These are phyloP conservation scores for Hippoglossus stenolepis DNA, from an alignment of 2,113 vertebrate genomes.

Conservation along the genomic window DNA sequence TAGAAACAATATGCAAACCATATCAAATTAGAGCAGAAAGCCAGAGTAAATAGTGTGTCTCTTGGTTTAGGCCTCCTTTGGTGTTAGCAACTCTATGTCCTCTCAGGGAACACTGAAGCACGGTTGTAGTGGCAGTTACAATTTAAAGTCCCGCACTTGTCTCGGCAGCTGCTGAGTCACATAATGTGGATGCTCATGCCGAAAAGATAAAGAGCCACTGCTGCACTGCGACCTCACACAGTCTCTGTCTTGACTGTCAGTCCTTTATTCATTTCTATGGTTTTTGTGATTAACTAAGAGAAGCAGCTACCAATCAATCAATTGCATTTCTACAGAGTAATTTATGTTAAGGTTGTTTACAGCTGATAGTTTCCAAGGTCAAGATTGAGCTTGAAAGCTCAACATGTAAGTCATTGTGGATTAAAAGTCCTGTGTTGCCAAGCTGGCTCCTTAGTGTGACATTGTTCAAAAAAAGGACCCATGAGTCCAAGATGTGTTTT, in stretches of 20 bases:
- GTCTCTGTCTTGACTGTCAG: background rate
- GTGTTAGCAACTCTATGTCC: conserved; percentile 25
- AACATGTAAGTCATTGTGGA: background rate
- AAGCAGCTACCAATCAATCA: background rate
- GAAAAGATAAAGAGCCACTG: conserved; percentile 1
- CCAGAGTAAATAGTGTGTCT: conserved; percentile 39
- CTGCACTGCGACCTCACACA: background rate
- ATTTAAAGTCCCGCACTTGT: background rate
- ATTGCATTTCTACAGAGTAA: background rate
- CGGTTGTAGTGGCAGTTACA: background rate
- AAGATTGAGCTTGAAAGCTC: background rate
- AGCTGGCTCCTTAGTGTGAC: no score
- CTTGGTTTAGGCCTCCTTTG: conserved; percentile 68
- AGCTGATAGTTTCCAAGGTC: background rate
- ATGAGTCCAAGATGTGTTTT: no score
- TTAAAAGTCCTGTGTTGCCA: no score
- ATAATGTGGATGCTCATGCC: background rate
- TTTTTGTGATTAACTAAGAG: background rate
- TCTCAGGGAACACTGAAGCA: conserved; percentile 4
- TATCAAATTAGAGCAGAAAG: conserved; percentile 41
- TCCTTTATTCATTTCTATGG: background rate
- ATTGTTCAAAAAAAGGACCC: no score
- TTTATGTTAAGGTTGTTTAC: background rate
- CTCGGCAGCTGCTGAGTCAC: conserved; percentile 46
- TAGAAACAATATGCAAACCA: conserved; percentile 45